Percentiles rank a stretch among this genome's conserved stretches.
Conservation (phyloP, 2,113 vertebrate genomes). For the Orthonyx spaldingii region DNA sequence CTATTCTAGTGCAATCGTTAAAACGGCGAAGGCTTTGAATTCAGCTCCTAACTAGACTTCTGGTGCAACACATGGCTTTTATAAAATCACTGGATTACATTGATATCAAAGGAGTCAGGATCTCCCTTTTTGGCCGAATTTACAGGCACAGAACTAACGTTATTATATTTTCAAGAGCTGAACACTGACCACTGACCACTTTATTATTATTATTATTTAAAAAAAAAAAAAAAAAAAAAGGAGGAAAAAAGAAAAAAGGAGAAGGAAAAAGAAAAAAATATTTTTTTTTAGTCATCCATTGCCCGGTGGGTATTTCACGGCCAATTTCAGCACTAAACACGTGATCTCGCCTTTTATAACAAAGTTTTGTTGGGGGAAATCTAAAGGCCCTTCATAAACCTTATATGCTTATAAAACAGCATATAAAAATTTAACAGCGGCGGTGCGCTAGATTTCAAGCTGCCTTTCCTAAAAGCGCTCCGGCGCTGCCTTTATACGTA, state of each 20-base stretch:
- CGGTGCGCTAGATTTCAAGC: conserved; percentile 82
- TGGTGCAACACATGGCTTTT: conserved; percentile 81
- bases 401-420: conserved; percentile 99
- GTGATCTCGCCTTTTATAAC: conserved; percentile 97
- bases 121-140: conserved; percentile 68
- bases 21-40: conserved; percentile 76
- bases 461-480: conserved; percentile 80
- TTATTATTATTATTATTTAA: conserved; percentile 31
- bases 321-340: conserved; percentile 99
- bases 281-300: conserved; percentile 69
- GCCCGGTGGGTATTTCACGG: conserved; percentile 91
- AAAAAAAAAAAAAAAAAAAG: neutral
- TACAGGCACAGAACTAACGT: conserved; percentile 69
- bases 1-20: conserved; percentile 71
- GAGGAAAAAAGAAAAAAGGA: neutral
- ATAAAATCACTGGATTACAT: conserved; percentile 77
- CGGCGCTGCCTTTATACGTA: conserved; percentile 91
- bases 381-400: conserved; percentile 98
- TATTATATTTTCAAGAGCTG: conserved; percentile 68
- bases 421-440: conserved; percentile 99
- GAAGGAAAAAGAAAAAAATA: neutral
- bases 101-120: conserved; percentile 73
- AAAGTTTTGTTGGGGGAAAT: conserved; percentile 98
- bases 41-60: conserved; percentile 68
- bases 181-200: conserved; percentile 62